Evolutionary conservation across 2,888 invertebrate genomes (phyloP).

Genomic region (Pollenia labialis): DNA sequence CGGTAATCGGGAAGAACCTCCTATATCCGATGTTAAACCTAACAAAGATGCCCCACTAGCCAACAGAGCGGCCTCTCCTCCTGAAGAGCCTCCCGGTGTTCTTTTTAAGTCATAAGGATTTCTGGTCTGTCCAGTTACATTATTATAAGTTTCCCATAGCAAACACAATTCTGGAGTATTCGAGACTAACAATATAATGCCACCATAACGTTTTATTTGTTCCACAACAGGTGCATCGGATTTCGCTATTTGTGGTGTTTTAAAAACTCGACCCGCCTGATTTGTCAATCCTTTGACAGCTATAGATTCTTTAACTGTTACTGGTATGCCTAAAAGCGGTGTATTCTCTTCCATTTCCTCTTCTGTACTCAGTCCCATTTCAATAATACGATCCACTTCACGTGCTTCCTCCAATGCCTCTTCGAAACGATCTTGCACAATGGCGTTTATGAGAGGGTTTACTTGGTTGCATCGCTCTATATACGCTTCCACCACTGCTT

Average conservation of each 20-base stretch:
- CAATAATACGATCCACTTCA: slow-evolving; percentile 88
- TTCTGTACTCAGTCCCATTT: slow-evolving; percentile 85
- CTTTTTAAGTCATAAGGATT: slow-evolving; percentile 94
- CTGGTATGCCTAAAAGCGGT: slow-evolving; percentile 92
- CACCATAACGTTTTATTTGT: slow-evolving; percentile 90
- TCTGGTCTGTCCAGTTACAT: slow-evolving; percentile 92
- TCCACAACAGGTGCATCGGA: slow-evolving; percentile 90
- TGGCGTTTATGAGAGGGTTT: slow-evolving; percentile 91
- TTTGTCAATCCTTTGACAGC: slow-evolving; percentile 91
- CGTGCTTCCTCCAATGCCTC: slow-evolving; percentile 90
- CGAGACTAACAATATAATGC: slow-evolving; percentile 93
- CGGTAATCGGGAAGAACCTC: slow-evolving; percentile 94
- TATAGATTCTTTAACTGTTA: slow-evolving; percentile 93
- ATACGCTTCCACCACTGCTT: slow-evolving; percentile 89
- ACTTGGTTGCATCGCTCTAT: slow-evolving; percentile 91
- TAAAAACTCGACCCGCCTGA: slow-evolving; percentile 88
- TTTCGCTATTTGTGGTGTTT: slow-evolving; percentile 87
- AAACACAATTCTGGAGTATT: slow-evolving; percentile 96
- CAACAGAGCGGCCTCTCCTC: slow-evolving; percentile 92
- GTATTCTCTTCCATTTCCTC: slow-evolving; percentile 88
- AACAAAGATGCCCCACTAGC: slow-evolving; percentile 92
- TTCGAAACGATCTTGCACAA: slow-evolving; percentile 91
- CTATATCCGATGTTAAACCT: slow-evolving; percentile 94
- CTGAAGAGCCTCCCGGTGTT: slow-evolving; percentile 95
- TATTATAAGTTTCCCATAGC: slow-evolving; percentile 96